Conservation (phyloP, 2,113 vertebrate species). For the Saccopteryx leptura region DNA sequence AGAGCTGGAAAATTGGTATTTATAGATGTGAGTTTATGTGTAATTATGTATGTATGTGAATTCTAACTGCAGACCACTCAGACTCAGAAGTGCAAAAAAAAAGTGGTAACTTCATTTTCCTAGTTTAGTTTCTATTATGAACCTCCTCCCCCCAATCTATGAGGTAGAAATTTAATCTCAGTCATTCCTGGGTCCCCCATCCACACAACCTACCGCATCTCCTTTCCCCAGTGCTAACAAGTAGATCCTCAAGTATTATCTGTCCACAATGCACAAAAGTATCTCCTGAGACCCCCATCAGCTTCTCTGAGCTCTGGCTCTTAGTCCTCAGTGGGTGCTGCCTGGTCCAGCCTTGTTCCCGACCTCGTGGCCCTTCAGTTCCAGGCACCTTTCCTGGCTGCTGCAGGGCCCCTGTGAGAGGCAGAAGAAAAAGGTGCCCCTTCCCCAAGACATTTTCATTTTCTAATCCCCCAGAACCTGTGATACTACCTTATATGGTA, state of each 20-base stretch:
- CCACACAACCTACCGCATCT: not conserved
- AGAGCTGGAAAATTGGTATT: not conserved
- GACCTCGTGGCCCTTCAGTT: not conserved
- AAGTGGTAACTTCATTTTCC: not conserved
- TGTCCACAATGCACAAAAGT: not conserved
- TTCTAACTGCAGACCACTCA: not conserved
- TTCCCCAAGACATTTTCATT: not conserved
- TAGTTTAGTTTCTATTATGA: slow-evolving; percentile 36
- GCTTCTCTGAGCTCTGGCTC: not conserved
- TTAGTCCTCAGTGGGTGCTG: too few relatives aligned
- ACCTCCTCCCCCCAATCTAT: not conserved
- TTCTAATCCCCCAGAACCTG: not conserved
- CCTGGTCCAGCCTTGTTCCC: not conserved
- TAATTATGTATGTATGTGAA: too few relatives aligned
- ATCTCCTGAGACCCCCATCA: not conserved
- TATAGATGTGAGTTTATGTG: not conserved
- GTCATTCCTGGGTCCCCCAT: not conserved
- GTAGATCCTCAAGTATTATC: not conserved
- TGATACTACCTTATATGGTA: not conserved
- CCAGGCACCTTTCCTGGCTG: not conserved
- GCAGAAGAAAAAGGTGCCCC: not conserved
- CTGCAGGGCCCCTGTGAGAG: not conserved
- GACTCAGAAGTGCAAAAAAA: not conserved
- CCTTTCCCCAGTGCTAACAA: not conserved
- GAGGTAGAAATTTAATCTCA: not conserved